A percentile compares a stretch with the other conserved stretches of the same genome.
These are phyloP conservation scores for Poeciliopsis retropinna DNA, from an alignment of 2,113 vertebrate genomes.

Conservation along the genomic window DNA sequence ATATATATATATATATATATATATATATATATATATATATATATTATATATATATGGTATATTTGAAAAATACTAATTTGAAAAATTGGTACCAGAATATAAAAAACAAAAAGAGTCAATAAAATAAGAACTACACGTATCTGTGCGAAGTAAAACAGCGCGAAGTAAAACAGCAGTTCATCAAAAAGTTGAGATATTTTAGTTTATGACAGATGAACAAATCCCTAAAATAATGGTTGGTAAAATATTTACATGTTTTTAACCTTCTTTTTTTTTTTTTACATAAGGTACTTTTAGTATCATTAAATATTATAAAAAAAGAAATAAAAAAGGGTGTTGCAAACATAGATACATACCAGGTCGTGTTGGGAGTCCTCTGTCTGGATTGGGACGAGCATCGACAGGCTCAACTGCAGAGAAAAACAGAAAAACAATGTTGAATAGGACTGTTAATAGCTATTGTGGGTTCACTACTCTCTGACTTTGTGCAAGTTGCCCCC, in stretches of 20 bases:
- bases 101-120: too few relatives aligned
- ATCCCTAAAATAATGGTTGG: not conserved
- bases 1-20: too few relatives aligned
- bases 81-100: not conserved
- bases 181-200: not conserved
- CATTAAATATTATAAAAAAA: not conserved
- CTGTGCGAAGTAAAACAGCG: not conserved
- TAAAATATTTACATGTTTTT: not conserved
- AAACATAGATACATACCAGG: conserved; percentile 81
- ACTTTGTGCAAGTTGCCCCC: not conserved
- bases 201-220: not conserved
- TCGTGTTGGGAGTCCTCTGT: conserved; percentile 95
- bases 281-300: not conserved
- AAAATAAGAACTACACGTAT: not conserved
- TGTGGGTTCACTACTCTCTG: not conserved
- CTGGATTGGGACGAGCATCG: conserved; percentile 92
- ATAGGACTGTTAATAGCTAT: not conserved
- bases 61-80: too few relatives aligned
- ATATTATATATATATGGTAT: too few relatives aligned
- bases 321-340: not conserved
- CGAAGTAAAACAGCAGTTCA: not conserved
- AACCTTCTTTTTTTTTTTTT: not conserved
- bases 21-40: too few relatives aligned
- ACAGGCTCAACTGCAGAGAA: conserved; percentile 90
- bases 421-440: not conserved